A percentile compares a stretch with the other conserved stretches of the same genome.
These are phyloP conservation scores for Steinernema scapterisci DNA, from an alignment of 2,888 invertebrate species.

Conservation along the genomic window DNA sequence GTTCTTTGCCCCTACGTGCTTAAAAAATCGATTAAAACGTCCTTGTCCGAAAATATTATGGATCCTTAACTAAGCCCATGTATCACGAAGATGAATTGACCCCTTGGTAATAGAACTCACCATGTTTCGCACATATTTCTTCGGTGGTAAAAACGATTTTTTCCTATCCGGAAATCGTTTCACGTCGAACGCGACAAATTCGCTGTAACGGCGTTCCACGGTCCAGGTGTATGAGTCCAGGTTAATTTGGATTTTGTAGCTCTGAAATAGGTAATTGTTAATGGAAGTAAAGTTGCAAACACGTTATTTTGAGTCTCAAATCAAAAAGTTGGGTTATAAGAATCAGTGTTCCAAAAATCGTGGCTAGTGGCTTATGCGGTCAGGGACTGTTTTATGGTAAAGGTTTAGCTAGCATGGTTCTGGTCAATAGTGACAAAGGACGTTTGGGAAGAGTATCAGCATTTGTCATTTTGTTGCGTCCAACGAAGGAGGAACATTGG, in stretches of 20 bases:
- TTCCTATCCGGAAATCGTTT: conserved; percentile 72
- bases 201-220: conserved; percentile 84
- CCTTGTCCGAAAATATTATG: background rate
- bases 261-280: conserved; percentile 61
- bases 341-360: too few species aligned
- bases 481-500: too few species aligned
- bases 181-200: conserved; percentile 86
- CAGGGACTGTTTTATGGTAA: too few species aligned
- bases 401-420: too few species aligned
- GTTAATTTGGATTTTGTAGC: conserved; percentile 69
- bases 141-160: conserved; percentile 86
- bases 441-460: too few species aligned
- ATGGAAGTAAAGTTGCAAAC: too few species aligned
- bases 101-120: conserved; percentile 35
- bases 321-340: too few species aligned
- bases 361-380: too few species aligned
- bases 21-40: conserved; percentile 5
- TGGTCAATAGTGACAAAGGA: too few species aligned
- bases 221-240: conserved; percentile 75
- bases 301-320: too few species aligned
- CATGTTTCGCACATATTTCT: conserved; percentile 88
- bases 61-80: background rate
- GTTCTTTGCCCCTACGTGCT: too few species aligned
- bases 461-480: too few species aligned
- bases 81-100: background rate